Evolutionary conservation across 2,888 invertebrate genomes (phyloP), one percentile per base, ranked within the genome.

Genomic region (Trissolcus japonicus): DNA sequence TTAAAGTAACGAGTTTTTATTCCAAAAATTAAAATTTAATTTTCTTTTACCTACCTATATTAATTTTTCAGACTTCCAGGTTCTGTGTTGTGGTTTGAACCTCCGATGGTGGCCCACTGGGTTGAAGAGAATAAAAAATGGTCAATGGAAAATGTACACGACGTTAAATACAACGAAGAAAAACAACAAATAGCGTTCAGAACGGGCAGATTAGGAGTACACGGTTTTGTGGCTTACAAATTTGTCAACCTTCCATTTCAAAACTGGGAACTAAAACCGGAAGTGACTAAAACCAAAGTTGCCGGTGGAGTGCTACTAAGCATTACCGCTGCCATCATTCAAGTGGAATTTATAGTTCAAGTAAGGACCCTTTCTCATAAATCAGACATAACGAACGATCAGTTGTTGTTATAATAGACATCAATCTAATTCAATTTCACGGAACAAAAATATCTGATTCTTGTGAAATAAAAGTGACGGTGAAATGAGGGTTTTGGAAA

Each of bases 241-340:
- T 96, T 94, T 87, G 92, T 93, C 68, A 96, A 96, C 86, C 90
- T 96, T 84, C 96, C 96, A 0, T 96, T 93, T 86, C 96, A 96
- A 87, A 94, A 94, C 0, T 96, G 96, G 95, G 96, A 96, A 82
- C 83, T 96, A 6, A 93, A 92, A 80, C 95, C 96, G 0, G 90
- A 91, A 89, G 91, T 73, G 83, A 90, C 93, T 91, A 89, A 89
- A 88, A 82, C 61, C 16, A 80, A 80, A 25, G 71, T 79, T 86
- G 87, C 69, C 79, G 86, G 11, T 88, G 89, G 59, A 88, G 87
- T 84, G 89, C 79, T 81, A 83, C 89, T 92, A 51, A 91, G 89
- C 71, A 88, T 92, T 40, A 91, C 92, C 4, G 92, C 92, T 1
- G 91, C 92, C 6, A 90, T 91, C 41, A 89, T 92, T 46, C 91